Evolutionary conservation across 1,140 invertebrate species (phyloP).

Genomic region (Drosophila seguyi): DNA sequence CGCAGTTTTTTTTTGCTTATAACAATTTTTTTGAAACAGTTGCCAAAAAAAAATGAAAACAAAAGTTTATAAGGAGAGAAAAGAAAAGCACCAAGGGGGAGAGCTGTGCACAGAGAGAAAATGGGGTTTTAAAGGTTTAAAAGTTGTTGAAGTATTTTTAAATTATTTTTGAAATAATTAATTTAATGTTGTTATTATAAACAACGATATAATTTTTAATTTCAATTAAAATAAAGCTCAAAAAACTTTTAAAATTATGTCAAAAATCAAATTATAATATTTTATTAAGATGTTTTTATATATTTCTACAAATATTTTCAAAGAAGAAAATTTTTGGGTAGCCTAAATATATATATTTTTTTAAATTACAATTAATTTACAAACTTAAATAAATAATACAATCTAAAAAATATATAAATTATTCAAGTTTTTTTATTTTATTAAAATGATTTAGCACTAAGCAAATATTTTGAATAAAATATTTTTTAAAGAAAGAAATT

Average conservation of each 20-base stretch:
- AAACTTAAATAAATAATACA: too few relatives aligned
- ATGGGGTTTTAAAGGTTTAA: fast-evolving
- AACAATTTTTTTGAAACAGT: slow-evolving; percentile 72
- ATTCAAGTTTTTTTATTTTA: too few relatives aligned
- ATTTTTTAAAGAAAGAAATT: too few relatives aligned
- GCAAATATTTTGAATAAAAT: too few relatives aligned
- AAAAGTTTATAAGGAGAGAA: slow-evolving; percentile 4
- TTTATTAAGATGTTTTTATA: background rate
- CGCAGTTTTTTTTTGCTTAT: slow-evolving; percentile 31
- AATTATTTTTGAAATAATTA: background rate
- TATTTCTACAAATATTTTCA: too few relatives aligned
- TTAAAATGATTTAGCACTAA: too few relatives aligned
- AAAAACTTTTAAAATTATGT: too few relatives aligned
- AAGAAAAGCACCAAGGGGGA: slow-evolving; percentile 5
- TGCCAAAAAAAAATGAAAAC: slow-evolving; percentile 54
- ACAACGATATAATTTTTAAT: too few relatives aligned
- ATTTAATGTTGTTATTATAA: background rate
- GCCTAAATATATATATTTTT: too few relatives aligned
- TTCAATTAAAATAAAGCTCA: background rate
- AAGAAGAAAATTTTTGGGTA: too few relatives aligned
- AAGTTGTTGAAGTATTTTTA: background rate
- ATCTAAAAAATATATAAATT: too few relatives aligned
- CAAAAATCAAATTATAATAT: background rate
- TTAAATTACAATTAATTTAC: too few relatives aligned
- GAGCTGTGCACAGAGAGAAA: slow-evolving; percentile 6